Evolutionary conservation across 1,140 invertebrate species (phyloP), one percentile per base, ranked within the genome.

Genomic region (Adelges cooleyi): DNA sequence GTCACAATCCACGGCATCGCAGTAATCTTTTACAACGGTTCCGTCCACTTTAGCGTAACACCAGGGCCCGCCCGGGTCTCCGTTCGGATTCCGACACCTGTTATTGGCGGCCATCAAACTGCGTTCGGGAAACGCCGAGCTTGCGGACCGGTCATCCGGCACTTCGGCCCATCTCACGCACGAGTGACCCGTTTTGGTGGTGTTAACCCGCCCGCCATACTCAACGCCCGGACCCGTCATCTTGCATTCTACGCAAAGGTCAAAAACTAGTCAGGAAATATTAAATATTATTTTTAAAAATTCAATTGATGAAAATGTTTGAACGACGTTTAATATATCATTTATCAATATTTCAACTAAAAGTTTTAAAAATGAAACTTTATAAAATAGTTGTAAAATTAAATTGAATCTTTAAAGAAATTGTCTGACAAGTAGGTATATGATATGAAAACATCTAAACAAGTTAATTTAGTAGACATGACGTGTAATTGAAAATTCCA

Each of bases 71-170:
- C 65, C 36, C 13, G 25, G 17, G 22, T 46, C 40, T 3, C 50
- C 50, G 2, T 29, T 56, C 6, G 65, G 65, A 17, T 66, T 56
- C 10, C 65, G 10, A 6, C 65, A 66, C 13, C 36, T 22, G 18
- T 56, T 66, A 13, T 27, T 27, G n/a, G 65, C 65, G 2, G 27
- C 51, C 11, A 25, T 8, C 6, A 22, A 25, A 11, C 25, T 1
- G 13, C 56, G 38, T 6, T 62, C 56, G 2, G 56, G 56, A 25
- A 62, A 62, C 5, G 20, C 29, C 1, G 42, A 46, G 5, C n/a
- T 44, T n/a, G 5, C 40, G 15, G 40, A 4, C 22, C 8, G 20
- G 5, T 33, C 29, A 33, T 33, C 17, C 22, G 44, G 20, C 6
- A 25, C 38, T 3, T 42, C 22, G 6, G 56, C 22, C 56, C 56